Evolutionary conservation across 2,888 invertebrate species (phyloP).

Genomic region (Augochlorella aurata): DNA sequence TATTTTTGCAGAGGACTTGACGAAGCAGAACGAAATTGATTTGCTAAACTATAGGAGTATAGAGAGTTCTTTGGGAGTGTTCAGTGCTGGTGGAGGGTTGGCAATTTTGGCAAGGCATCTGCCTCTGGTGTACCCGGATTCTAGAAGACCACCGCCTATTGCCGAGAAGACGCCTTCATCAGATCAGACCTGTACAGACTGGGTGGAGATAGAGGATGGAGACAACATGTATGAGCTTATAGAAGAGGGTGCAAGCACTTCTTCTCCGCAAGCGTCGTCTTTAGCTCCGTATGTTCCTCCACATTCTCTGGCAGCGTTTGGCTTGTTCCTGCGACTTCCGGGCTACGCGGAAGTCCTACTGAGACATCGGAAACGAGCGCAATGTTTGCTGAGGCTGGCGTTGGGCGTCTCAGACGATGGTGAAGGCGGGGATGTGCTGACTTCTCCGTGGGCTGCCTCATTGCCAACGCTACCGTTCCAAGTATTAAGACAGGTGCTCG

Average conservation of each 20-base stretch:
- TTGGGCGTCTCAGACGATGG: conserved; percentile 96
- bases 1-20: conserved; percentile 68
- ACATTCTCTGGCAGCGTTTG: conserved; percentile 95
- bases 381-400: conserved; percentile 92
- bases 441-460: conserved; percentile 86
- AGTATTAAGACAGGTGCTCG: conserved; percentile 89
- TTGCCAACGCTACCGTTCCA: conserved; percentile 90
- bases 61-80: conserved; percentile 89
- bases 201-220: conserved; percentile 85
- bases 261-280: conserved; percentile 82
- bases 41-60: conserved; percentile 75
- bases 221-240: conserved; percentile 86
- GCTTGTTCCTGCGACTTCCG: conserved; percentile 92
- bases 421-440: conserved; percentile 91
- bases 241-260: conserved; percentile 83
- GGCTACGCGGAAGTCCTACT: conserved; percentile 95
- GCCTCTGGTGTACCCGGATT: conserved; percentile 93
- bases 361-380: conserved; percentile 91
- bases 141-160: conserved; percentile 83
- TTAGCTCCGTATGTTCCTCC: conserved; percentile 89
- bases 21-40: conserved; percentile 72
- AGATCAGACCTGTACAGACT: conserved; percentile 83
- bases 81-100: conserved; percentile 94
- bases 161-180: conserved; percentile 84
- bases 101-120: conserved; percentile 94